A percentile compares a stretch with the other conserved stretches of the same genome.
Evolutionary conservation across 2,888 invertebrate genomes (phyloP).

Genomic region (Himalopsyche anomala): DNA sequence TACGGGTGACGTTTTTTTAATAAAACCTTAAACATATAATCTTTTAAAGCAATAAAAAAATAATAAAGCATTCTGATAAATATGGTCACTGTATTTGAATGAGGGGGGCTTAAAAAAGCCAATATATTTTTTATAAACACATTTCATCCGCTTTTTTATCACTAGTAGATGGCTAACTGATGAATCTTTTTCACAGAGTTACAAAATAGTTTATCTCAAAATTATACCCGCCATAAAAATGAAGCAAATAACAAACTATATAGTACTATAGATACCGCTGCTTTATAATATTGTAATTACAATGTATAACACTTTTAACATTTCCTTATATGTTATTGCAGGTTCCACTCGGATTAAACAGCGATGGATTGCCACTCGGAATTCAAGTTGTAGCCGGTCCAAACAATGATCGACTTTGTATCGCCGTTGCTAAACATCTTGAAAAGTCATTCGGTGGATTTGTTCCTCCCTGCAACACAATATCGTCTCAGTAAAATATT

Average conservation of each 20-base stretch:
- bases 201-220: not conserved
- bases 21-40: too few relatives aligned
- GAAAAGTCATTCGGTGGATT: constrained; percentile 84
- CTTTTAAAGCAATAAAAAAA: too few relatives aligned
- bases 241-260: not conserved
- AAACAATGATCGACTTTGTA: constrained; percentile 82
- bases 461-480: constrained; percentile 75
- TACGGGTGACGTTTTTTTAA: too few relatives aligned
- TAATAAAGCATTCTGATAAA: too few relatives aligned
- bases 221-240: not conserved
- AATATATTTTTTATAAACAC: too few relatives aligned
- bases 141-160: too few relatives aligned
- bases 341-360: constrained; percentile 87
- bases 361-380: constrained; percentile 85
- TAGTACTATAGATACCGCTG: too few relatives aligned
- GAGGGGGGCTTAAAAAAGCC: too few relatives aligned
- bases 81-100: too few relatives aligned
- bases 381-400: constrained; percentile 87
- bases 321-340: constrained; percentile 65
- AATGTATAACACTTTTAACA: not conserved
- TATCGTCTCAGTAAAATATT: constrained; percentile 41
- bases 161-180: too few relatives aligned
- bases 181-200: too few relatives aligned
- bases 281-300: too few relatives aligned
- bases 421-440: constrained; percentile 85